Percentiles rank a stretch among this genome's conserved stretches.
Conservation (phyloP, 1,140 invertebrate species). For the Micrasema longulum region DNA sequence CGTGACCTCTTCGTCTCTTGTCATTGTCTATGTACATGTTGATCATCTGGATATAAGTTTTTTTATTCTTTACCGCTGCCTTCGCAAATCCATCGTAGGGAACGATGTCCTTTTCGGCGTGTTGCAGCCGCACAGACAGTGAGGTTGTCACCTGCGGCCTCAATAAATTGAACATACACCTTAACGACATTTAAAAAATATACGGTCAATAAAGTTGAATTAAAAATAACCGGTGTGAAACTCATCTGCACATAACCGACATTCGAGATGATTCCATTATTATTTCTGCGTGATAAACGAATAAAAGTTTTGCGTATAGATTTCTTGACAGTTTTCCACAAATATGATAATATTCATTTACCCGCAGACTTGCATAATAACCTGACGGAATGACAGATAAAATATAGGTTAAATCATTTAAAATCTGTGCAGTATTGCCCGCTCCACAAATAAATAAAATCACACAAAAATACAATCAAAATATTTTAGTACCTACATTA, state of each 20-base stretch:
- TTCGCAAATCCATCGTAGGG: conserved; percentile 68
- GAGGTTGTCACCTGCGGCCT: conserved; percentile 26
- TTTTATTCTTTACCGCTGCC: conserved; percentile 75
- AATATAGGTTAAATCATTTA: conserved; percentile 22
- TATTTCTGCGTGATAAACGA: too few relatives aligned
- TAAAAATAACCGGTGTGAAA: too few relatives aligned
- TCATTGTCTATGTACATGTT: conserved; percentile 76
- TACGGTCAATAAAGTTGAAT: too few relatives aligned
- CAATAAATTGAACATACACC: conserved; percentile 33
- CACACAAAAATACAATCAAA: background rate
- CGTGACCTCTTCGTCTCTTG: conserved; percentile 79
- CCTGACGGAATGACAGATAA: conserved; percentile 22
- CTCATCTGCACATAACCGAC: too few relatives aligned
- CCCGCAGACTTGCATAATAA: conserved; percentile 15
- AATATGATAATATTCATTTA: too few relatives aligned
- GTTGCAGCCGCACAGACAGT: background rate
- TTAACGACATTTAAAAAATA: conserved; percentile 35
- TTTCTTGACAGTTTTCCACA: too few relatives aligned
- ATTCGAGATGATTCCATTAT: too few relatives aligned
- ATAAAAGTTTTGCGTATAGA: too few relatives aligned
- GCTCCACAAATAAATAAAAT: background rate
- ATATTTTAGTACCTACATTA: too few relatives aligned
- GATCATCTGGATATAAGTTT: conserved; percentile 80
- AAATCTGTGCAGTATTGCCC: background rate
- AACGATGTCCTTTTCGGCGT: conserved; percentile 58